These are phyloP conservation scores for Chloropsis hardwickii DNA, from an alignment of 2,113 vertebrate genomes.

Conservation along the genomic window DNA sequence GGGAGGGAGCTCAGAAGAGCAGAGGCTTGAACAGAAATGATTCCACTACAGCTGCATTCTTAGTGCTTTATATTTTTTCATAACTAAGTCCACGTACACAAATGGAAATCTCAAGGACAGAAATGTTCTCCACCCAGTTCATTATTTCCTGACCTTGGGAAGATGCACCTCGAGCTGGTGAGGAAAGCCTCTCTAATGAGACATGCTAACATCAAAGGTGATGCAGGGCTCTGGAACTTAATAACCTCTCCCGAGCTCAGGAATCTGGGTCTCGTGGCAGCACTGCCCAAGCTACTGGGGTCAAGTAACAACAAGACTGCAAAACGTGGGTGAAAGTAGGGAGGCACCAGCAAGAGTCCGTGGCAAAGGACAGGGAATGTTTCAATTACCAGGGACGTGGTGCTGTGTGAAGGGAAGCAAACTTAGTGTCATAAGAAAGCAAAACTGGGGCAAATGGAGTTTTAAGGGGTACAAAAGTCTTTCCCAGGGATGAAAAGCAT, in stretches of 20 bases:
- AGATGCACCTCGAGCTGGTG: neutral
- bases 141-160: neutral
- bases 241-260: neutral
- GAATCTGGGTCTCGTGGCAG: neutral
- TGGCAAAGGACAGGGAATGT: neutral
- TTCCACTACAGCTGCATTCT: neutral
- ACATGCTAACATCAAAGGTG: neutral
- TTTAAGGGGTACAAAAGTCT: neutral
- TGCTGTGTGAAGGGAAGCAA: neutral
- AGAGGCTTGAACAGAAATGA: neutral
- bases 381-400: neutral
- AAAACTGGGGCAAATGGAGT: neutral
- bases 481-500: neutral
- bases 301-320: neutral
- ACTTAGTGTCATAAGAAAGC: neutral
- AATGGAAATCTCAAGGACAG: neutral
- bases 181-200: constrained; percentile 38
- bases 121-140: neutral
- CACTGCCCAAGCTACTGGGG: neutral
- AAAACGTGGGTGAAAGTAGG: neutral
- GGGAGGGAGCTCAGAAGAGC: neutral
- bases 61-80: neutral
- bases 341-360: neutral
- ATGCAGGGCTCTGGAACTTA: neutral
- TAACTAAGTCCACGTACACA: neutral